Conservation (phyloP, 2,113 vertebrate species). For the Ageneiosus marmoratus region DNA sequence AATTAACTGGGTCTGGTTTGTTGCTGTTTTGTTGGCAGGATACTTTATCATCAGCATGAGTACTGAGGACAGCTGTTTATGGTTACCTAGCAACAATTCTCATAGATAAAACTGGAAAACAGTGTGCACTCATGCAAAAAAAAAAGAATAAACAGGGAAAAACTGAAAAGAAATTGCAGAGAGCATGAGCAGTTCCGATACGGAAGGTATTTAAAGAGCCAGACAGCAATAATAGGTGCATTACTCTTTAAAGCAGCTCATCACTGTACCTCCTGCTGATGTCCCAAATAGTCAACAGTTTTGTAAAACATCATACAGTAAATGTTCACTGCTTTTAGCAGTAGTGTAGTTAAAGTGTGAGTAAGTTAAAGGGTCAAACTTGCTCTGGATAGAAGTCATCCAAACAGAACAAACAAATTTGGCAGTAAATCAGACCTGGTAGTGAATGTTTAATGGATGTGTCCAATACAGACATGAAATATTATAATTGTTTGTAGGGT, state of each 20-base stretch:
- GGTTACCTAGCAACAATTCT: conserved; percentile 29
- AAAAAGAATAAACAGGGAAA: neutral
- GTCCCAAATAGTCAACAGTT: neutral
- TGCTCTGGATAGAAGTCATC: neutral
- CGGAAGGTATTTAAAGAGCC: neutral
- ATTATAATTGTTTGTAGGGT: no score
- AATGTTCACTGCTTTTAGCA: neutral
- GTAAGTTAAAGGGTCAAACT: neutral
- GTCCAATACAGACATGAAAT: no score
- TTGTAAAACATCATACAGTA: neutral
- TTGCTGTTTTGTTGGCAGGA: conserved; percentile 2
- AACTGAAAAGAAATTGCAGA: neutral
- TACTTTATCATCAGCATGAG: conserved; percentile 9
- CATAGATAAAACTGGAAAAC: neutral
- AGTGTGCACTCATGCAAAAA: neutral
- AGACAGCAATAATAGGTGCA: neutral
- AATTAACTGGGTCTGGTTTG: conserved; percentile 7
- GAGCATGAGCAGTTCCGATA: neutral
- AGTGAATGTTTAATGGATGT: no score
- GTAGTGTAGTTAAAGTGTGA: neutral
- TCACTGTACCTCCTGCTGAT: neutral
- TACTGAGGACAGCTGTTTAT: conserved; percentile 17
- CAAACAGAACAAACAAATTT: no score
- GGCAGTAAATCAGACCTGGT: no score
- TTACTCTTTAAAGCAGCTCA: neutral